These are phyloP conservation scores for Peribatodes rhomboidaria DNA, from an alignment of 2,888 invertebrate species.

Conservation along the genomic window DNA sequence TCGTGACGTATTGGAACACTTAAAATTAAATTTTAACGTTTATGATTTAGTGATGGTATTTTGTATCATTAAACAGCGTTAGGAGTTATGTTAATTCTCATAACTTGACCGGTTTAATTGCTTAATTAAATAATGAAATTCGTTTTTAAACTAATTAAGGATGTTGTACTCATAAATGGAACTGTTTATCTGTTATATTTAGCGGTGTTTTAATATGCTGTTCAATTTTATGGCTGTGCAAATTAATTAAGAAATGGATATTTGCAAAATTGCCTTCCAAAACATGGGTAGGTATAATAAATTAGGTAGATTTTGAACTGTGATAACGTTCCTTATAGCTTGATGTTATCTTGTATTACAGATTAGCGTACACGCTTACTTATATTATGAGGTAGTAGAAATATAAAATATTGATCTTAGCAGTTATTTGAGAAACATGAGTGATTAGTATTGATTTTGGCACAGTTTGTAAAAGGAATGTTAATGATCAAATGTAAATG, in stretches of 20 bases:
- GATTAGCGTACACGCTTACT: conserved; percentile 1
- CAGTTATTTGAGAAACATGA: too few species aligned
- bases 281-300: conserved; percentile 28
- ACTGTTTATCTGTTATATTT: conserved; percentile 25
- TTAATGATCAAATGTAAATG: too few species aligned
- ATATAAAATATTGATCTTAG: not conserved
- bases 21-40: conserved; percentile 55
- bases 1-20: conserved; percentile 48
- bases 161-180: conserved; percentile 38
- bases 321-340: not conserved
- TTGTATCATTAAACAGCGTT: conserved; percentile 37
- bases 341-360: conserved; percentile 15
- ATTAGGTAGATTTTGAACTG: conserved; percentile 42
- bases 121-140: conserved; percentile 46
- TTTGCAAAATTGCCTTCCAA: conserved; percentile 20
- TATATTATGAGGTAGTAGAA: not conserved
- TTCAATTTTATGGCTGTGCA: conserved; percentile 28
- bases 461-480: not conserved
- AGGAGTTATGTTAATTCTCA: conserved; percentile 33
- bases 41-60: conserved; percentile 57
- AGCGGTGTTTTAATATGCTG: conserved; percentile 8
- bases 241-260: conserved; percentile 37
- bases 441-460: too few species aligned
- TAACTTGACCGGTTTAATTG: conserved; percentile 42
- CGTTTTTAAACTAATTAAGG: conserved; percentile 59